phyloP scores from a whole-genome alignment of 2,888 invertebrate genomes.

The Phymatocera aterrima region DNA sequence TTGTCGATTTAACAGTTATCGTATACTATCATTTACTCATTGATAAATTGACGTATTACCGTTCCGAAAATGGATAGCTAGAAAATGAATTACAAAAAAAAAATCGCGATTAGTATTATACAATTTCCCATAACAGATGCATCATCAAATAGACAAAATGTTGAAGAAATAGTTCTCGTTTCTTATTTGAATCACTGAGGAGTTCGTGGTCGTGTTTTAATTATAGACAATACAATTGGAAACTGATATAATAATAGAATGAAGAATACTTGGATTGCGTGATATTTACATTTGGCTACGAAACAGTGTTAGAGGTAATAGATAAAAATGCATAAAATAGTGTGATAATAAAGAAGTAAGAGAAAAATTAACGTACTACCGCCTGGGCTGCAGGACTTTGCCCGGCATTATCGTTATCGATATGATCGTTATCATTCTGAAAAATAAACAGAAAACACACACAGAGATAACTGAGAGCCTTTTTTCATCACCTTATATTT shows the following conservation, averaged over 20 bases:
- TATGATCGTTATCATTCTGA: conserved; percentile 74
- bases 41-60: too few relatives aligned
- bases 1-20: too few relatives aligned
- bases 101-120: too few relatives aligned
- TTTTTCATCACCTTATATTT: conserved; percentile 46
- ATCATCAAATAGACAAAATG: not conserved
- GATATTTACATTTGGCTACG: conserved; percentile 42
- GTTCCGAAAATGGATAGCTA: too few relatives aligned
- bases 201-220: not conserved
- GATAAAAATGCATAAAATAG: conserved; percentile 45
- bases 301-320: conserved; percentile 29
- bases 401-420: conserved; percentile 75
- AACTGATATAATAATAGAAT: not conserved
- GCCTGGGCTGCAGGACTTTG: conserved; percentile 75
- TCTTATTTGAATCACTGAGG: not conserved
- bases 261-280: not conserved
- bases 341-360: conserved; percentile 52
- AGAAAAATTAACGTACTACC: conserved; percentile 73
- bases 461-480: conserved; percentile 71
- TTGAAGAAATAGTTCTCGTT: not conserved
- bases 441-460: conserved; percentile 72
- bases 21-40: too few relatives aligned
- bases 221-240: not conserved
- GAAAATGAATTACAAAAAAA: too few relatives aligned
- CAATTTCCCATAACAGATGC: not conserved